Conservation (phyloP, 1,140 invertebrate genomes). For the Drosophila varians region DNA sequence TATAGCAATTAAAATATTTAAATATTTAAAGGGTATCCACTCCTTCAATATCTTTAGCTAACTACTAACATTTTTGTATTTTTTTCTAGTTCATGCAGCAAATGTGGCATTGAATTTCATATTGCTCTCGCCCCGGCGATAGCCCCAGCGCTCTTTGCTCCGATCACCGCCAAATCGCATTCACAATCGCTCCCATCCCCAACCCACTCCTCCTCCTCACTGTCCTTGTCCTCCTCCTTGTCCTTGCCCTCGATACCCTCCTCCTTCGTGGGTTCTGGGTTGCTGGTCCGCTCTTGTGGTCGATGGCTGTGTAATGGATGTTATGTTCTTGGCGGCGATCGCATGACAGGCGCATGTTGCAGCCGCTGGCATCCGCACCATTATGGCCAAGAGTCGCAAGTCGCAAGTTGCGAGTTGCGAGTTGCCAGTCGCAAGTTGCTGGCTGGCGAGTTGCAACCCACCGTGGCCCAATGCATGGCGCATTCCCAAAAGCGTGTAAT, state of each 20-base stretch:
- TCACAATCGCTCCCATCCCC: conserved; percentile 55
- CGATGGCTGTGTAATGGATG: conserved; percentile 74
- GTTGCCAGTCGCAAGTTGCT: conserved; percentile 7
- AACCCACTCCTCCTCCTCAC: conserved; percentile 15
- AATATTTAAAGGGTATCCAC: not conserved
- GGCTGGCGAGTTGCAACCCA: conserved; percentile 30
- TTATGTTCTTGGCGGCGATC: conserved; percentile 81
- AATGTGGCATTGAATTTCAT: conserved; percentile 82
- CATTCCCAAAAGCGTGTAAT: conserved; percentile 81
- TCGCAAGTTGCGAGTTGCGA: conserved; percentile 12
- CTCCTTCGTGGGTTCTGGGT: not conserved
- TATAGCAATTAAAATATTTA: no score
- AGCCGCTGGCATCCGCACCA: conserved; percentile 80
- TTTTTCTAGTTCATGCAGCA: conserved; percentile 72
- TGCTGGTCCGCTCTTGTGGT: conserved; percentile 18
- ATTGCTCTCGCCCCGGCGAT: conserved; percentile 57
- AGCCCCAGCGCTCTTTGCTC: conserved; percentile 20
- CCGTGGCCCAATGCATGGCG: conserved; percentile 62
- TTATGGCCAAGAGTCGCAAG: conserved; percentile 69
- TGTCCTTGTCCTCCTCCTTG: not conserved
- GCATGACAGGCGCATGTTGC: conserved; percentile 81
- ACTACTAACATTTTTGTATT: conserved; percentile 21
- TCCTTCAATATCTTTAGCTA: not conserved
- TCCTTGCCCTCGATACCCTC: conserved; percentile 17
- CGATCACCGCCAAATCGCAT: conserved; percentile 44